Conservation (phyloP, 2,113 vertebrate species). For the Equus quagga region DNA sequence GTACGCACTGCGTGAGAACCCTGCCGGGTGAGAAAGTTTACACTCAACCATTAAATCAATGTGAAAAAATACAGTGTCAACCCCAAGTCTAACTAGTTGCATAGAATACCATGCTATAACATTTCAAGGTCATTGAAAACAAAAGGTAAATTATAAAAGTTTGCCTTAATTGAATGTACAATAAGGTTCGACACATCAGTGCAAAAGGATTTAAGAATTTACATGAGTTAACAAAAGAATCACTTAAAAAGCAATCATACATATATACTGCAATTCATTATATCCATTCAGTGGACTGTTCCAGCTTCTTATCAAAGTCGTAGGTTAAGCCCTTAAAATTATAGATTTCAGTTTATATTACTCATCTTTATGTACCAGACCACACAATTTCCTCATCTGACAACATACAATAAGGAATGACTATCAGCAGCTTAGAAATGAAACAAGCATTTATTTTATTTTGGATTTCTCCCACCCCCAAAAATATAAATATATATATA, state of each 20-base stretch:
- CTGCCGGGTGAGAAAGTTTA: constrained; percentile 92
- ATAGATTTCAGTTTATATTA: constrained; percentile 81
- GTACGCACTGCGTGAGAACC: constrained; percentile 91
- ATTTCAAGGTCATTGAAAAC: constrained; percentile 85
- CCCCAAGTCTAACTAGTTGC: constrained; percentile 96
- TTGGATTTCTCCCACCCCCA: constrained; percentile 85
- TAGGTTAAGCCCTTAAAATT: constrained; percentile 88
- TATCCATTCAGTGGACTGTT: constrained; percentile 65
- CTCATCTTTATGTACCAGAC: constrained; percentile 81
- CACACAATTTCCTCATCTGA: constrained; percentile 82
- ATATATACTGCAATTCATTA: constrained; percentile 86
- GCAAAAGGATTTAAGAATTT: constrained; percentile 96
- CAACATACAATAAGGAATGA: constrained; percentile 89
- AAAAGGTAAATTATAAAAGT: constrained; percentile 92
- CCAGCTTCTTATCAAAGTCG: constrained; percentile 84
- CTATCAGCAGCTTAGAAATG: constrained; percentile 89
- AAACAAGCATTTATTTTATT: constrained; percentile 86
- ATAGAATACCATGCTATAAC: constrained; percentile 99
- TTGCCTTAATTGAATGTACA: constrained; percentile 91
- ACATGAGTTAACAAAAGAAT: constrained; percentile 90
- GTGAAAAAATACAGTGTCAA: constrained; percentile 92
- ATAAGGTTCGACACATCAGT: constrained; percentile 95
- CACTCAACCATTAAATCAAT: constrained; percentile 86
- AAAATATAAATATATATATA: constrained; percentile 90
- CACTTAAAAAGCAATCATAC: constrained; percentile 91